Evolutionary conservation across 2,888 invertebrate genomes (phyloP), one percentile per base, ranked within the genome.

Genomic region (Pyralis farinalis): DNA sequence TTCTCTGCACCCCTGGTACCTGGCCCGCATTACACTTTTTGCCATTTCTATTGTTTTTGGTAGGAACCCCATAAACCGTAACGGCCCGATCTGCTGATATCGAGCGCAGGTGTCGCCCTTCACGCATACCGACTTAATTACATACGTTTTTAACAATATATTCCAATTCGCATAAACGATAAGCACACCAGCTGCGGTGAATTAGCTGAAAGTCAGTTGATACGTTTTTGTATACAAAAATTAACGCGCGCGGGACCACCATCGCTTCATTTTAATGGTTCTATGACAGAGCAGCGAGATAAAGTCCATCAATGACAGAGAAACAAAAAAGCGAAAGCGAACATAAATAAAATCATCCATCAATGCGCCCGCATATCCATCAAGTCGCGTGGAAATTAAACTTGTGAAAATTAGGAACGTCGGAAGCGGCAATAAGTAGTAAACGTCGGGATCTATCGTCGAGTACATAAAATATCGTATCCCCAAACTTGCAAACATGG

Each of bases 11-110:
- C 75, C 75, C 64, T 55, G 49, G 54, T 63, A 65, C 67, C 67
- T 67, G 69, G 67, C 67, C 85, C 84, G 84, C 76, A 83, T 86
- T 75, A 63, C 57, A 75, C 78, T 85, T 86, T 85, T 87, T 85
- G 82, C 82, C 78, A 81, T 82, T 79, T 73, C 71, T 74, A 85
- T 86, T 87, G 84, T 87, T 88, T 88, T 83, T 85, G 74, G 75
- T 71, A 71, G 63, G 64, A 70, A 67, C 72, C 74, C 77, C 77
- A 77, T 80, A 79, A 78, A 82, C 75, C 83, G 86, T 83, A 81
- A 83, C 83, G 75, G 77, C 49, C 67, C 53, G 84, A 86, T 87
- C 79, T 60, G 2, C 68, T 58, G 86, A 87, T 86, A 86, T 55
- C 63, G 54, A 54, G 51, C 65, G 84, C 87, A 87, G 86, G 87